Evolutionary conservation across 2,888 invertebrate species (phyloP).

Genomic region (Morpho helenor): DNA sequence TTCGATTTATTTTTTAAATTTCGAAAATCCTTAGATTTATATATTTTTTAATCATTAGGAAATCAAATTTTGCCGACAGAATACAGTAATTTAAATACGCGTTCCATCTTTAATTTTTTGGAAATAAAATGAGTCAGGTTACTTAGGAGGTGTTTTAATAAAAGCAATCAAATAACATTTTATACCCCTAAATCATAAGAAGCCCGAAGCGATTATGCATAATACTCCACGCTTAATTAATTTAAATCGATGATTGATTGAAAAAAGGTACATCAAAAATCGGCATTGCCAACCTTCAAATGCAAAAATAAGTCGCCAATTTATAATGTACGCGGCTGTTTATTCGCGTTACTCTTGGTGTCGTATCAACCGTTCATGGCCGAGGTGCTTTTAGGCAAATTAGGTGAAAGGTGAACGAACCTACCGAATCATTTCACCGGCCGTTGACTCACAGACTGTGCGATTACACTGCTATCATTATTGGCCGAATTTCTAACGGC

Average conservation of each 20-base stretch:
- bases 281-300: constrained; percentile 21
- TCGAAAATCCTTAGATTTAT: too few relatives aligned
- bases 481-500: constrained; percentile 55
- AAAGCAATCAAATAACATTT: too few relatives aligned
- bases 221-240: constrained; percentile 17
- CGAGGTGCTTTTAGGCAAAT: constrained; percentile 57
- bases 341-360: constrained; percentile 31
- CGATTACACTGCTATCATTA: constrained; percentile 58
- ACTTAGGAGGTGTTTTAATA: too few relatives aligned
- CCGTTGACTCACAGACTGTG: constrained; percentile 52
- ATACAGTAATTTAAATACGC: too few relatives aligned
- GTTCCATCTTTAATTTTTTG: too few relatives aligned
- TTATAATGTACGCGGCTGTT: constrained; percentile 20
- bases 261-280: constrained; percentile 15
- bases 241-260: constrained; percentile 16
- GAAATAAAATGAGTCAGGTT: too few relatives aligned
- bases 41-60: too few relatives aligned
- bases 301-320: constrained; percentile 33
- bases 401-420: constrained; percentile 69
- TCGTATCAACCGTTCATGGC: constrained; percentile 41
- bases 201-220: constrained; percentile 11
- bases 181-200: neutral
- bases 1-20: too few relatives aligned
- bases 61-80: too few relatives aligned
- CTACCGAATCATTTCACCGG: constrained; percentile 56